Evolutionary conservation across 2,113 vertebrate genomes (phyloP), one percentile per base, ranked within the genome.

Genomic region (Microcebus jonahi): DNA sequence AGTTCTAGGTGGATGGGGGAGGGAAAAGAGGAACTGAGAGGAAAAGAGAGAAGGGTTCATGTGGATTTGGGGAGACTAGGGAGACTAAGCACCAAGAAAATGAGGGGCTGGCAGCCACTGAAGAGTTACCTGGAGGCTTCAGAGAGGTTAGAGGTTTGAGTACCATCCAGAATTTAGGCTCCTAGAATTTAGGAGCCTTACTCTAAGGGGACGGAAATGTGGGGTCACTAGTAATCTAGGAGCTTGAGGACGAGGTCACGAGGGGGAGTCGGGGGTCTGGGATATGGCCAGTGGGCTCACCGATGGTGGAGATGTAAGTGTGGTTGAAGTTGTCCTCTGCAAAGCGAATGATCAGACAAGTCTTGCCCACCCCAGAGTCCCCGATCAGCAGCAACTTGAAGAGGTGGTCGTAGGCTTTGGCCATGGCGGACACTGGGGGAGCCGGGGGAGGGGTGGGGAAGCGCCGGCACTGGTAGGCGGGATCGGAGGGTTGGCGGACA

Each of bases 271-370:
- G 8, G 86, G 63, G 84, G 50, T 50, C 82, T n/a, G 94, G 94
- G 95, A 2, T 14, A 6, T 2, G 61, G 91, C 87, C 90, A 5
- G 95, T 8, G 93, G 92, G 98, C 99, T 97, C 98, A 99, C 99
- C 99, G 76, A 99, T 99, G 96, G 99, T 99, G 93, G 99, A 99
- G 98, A 99, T 99, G 98, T 99, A 99, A 0, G 99, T 99, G 97
- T 98, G 99, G 98, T 99, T 99, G 98, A 99, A 99, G 98, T 99
- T 99, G 98, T 99, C 99, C 97, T 99, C 99, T 3, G 99, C 99
- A 84, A 99, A 99, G 79, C 99, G 99, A 91, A 99, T 99, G 98
- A 99, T 99, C 92, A 99, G 98, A 97, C 99, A 99, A 0, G 99
- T 99, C 98, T 99, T 99, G 13, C 99, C 99, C 86, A 99, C 99